Evolutionary conservation across 2,888 invertebrate species (phyloP), one percentile per base, ranked within the genome.

Genomic region (Xylota segnis): DNA sequence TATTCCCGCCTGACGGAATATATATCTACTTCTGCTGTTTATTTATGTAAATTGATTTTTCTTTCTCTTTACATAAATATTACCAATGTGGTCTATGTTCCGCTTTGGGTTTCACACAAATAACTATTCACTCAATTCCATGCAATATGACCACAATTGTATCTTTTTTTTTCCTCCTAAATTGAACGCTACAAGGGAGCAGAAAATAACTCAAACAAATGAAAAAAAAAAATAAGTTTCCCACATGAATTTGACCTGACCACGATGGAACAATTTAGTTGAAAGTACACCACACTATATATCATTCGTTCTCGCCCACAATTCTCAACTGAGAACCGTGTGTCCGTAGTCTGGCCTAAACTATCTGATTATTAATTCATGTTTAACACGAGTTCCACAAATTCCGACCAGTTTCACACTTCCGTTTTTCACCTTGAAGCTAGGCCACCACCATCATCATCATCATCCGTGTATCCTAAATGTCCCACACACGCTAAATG

Each of bases 341-440:
- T 29, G 23, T 52, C 9, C 16, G n/a, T 27, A 6, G 16, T 16
- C 68, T 56, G 43, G 9, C 43, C 6, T 45, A 56, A 59, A 47
- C 71, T 37, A 34, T 71, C 32, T 34, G 71, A 45, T 54, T 74
- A 66, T 66, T 75, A 58, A 75, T 65, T 66, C 45, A 66, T 58
- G 58, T 47, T 56, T 56, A 29, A 65, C 65, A 75, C 37, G 75
- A 75, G 34, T 56, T 23, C 45, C 29, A 14, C 29, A 1, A 54
- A 16, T 43, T 47, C 52, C 32, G 16, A n/a, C 32, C 14, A 2
- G 23, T 29, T 27, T 54, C 54, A 70, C 70, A 56, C 68, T 54
- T 68, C 70, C 54, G 56, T 32, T 70, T 70, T 56, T 71, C 58
- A 58, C 43, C 47, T 52, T 16, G 40, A 4, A 14, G 16, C 4